Conservation (phyloP, 2,113 vertebrate species). For the Brachypteracias leptosomus region DNA sequence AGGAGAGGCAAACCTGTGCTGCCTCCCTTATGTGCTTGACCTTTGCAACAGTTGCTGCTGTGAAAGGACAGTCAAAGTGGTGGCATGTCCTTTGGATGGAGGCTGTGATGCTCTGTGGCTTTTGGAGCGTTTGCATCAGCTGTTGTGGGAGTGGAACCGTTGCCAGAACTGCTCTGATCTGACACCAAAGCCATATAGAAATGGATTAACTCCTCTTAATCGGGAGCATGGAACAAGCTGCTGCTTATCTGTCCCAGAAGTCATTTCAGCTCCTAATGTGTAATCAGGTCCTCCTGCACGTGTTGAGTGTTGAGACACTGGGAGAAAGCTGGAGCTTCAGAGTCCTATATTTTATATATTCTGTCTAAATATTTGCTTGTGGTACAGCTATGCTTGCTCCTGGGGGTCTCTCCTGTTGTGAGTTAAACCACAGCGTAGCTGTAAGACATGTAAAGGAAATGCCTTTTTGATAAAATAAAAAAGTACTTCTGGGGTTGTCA, state of each 20-base stretch:
- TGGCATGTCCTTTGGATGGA: background rate
- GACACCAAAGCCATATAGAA: background rate
- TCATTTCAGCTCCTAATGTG: background rate
- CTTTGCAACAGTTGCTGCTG: conserved; percentile 35
- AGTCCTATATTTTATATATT: background rate
- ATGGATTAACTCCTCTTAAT: conserved; percentile 56
- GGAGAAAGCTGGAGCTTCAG: background rate
- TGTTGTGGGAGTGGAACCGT: conserved; percentile 17
- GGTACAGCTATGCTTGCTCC: background rate
- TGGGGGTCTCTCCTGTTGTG: background rate
- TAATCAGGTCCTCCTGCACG: rapidly evolving
- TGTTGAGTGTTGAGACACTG: background rate
- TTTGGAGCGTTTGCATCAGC: background rate
- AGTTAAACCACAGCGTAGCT: background rate
- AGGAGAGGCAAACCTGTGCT: background rate
- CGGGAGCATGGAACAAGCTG: background rate
- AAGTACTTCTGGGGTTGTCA: background rate
- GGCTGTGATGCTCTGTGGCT: background rate
- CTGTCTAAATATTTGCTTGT: conserved; percentile 14
- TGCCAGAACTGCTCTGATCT: conserved; percentile 52
- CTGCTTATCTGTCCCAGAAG: conserved; percentile 16
- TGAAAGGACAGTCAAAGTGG: background rate
- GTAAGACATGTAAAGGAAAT: background rate
- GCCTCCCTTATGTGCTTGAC: background rate
- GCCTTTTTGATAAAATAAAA: background rate